Base-by-base conservation (phyloP, 35 echinoderm and acorn worm species). In the Amphiura filiformis region DNA sequence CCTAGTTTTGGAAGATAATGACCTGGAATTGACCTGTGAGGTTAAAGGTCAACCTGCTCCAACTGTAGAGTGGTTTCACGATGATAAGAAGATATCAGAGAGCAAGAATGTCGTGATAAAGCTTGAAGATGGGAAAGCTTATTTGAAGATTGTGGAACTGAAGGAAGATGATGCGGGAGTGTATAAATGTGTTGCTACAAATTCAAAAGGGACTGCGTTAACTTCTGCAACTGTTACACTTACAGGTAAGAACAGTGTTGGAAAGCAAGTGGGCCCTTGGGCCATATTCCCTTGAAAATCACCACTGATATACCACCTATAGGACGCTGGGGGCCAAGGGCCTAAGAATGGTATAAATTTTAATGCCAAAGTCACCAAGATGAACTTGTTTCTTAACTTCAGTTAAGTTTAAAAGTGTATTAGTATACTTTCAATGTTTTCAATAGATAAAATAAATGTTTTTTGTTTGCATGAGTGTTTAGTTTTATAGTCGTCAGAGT, bases 221-320 rank as follows among this genome's bases (percentile, higher is more conserved):
- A 91, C 91, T 15, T 78, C 81, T 36, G 92, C 91, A 32, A 93
- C 42, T 34, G 87, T 97, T 20, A 87, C 88, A 56, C 80, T 97
- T 2, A 79, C 92, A 78, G 95, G 95, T 97, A 77, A 88, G 91
- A n/a, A n/a, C n/a, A n/a, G n/a, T n/a, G n/a, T n/a, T n/a, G n/a
- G n/a, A n/a, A n/a, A n/a, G 57, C 13, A 38, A 13, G 52, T 26
- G 35, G 22, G 0, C 37, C 11, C 13, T n/a, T n/a, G 18, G 3
- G 65, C n/a, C 26, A 75, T 1, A 28, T 13, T 41, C 15, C 11
- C 79, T 81, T 38, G n/a, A 36, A 36, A 11, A 23, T 39, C 36
- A 22, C 18, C 33, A 22, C 13, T 81, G 14, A 37, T 81, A 15
- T 37, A n/a, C 26, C 31, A 79, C 4, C n/a, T 32, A 35, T 79